Percentiles rank a stretch among this genome's conserved stretches.
These are phyloP conservation scores for Syritta pipiens DNA, from an alignment of 2,888 invertebrate genomes.

Conservation along the genomic window DNA sequence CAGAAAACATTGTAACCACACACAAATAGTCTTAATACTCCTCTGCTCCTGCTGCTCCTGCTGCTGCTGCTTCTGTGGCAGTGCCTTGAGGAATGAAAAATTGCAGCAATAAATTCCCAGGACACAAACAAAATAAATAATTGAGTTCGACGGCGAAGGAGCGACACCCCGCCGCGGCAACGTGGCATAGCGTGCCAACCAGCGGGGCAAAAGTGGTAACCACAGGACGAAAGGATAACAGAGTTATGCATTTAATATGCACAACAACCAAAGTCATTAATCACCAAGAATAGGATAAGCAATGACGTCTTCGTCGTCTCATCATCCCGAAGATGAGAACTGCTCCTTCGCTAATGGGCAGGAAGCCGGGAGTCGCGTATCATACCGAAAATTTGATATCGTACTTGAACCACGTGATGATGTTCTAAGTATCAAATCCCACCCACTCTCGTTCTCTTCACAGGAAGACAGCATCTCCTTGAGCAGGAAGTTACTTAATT, in stretches of 20 bases:
- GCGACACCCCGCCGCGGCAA: not conserved
- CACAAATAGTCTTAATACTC: slow-evolving; percentile 29
- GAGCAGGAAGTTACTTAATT: too few species aligned
- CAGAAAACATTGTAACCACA: slow-evolving; percentile 60
- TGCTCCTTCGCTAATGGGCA: slow-evolving; percentile 63
- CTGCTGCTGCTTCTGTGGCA: slow-evolving; percentile 20
- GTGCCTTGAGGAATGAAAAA: slow-evolving; percentile 72
- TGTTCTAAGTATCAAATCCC: slow-evolving; percentile 40
- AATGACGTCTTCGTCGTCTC: slow-evolving; percentile 51
- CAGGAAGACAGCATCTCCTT: too few species aligned
- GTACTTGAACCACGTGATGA: slow-evolving; percentile 43
- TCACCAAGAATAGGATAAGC: slow-evolving; percentile 63
- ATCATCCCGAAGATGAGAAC: slow-evolving; percentile 7
- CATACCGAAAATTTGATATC: slow-evolving; percentile 39
- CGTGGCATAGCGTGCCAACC: not conserved
- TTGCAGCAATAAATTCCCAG: slow-evolving; percentile 75
- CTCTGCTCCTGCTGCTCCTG: slow-evolving; percentile 1
- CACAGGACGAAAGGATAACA: slow-evolving; percentile 45
- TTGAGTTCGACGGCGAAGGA: slow-evolving; percentile 71
- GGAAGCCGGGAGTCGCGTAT: slow-evolving; percentile 53
- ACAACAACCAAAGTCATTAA: slow-evolving; percentile 67
- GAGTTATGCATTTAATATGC: slow-evolving; percentile 67
- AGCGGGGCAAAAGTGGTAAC: slow-evolving; percentile 6
- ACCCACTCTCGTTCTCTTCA: too few species aligned
- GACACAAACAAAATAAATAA: slow-evolving; percentile 77